A percentile compares a stretch with the other conserved stretches of the same genome.
phyloP scores from a whole-genome alignment of 2,888 invertebrate genomes.

The Mongoloraphidia duomilia region DNA sequence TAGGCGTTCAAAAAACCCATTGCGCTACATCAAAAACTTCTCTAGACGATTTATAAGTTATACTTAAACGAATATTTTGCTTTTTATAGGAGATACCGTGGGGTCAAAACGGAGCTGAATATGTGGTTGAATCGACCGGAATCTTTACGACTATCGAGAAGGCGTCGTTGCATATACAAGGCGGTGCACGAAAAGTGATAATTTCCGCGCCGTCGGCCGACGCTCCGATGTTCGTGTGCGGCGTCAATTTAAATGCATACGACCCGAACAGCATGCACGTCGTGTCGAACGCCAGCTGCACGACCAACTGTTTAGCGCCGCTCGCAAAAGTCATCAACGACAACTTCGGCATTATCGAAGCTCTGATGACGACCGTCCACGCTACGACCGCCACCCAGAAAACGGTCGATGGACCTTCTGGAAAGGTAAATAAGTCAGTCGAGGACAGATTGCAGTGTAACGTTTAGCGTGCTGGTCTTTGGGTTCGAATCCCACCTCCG shows the following conservation, averaged over 20 bases:
- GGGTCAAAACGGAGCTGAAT: slow-evolving; percentile 38
- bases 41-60: no score
- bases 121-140: slow-evolving; percentile 49
- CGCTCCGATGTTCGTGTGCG: slow-evolving; percentile 59
- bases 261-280: slow-evolving; percentile 40
- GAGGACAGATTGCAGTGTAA: no score
- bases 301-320: slow-evolving; percentile 72
- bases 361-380: slow-evolving; percentile 67
- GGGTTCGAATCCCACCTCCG: no score
- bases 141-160: slow-evolving; percentile 48
- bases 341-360: slow-evolving; percentile 55
- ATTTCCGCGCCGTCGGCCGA: slow-evolving; percentile 54
- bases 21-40: no score
- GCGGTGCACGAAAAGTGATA: slow-evolving; percentile 25
- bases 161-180: slow-evolving; percentile 30
- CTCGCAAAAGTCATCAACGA: slow-evolving; percentile 65
- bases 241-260: slow-evolving; percentile 52
- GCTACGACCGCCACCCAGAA: slow-evolving; percentile 65
- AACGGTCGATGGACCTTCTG: slow-evolving; percentile 48
- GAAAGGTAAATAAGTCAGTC: slow-evolving; percentile 21
- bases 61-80: no score
- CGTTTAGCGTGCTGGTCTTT: no score
- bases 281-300: slow-evolving; percentile 65
- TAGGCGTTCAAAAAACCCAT: no score
- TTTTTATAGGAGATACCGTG: slow-evolving; percentile 33